Evolutionary conservation across 2,113 vertebrate genomes (phyloP), one percentile per base, ranked within the genome.

Genomic region (Podarcis raffonei): DNA sequence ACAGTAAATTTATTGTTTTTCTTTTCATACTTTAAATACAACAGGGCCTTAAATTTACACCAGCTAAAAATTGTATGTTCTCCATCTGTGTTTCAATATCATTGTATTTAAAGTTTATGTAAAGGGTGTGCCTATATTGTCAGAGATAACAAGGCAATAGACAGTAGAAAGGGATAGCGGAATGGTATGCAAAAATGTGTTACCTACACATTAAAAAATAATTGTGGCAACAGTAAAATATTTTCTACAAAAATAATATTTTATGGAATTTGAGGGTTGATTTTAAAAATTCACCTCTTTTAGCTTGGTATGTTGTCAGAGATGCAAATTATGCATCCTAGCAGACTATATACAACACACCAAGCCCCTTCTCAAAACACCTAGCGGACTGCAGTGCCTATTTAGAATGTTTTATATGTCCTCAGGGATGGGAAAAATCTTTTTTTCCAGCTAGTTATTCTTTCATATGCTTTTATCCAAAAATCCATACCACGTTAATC

Each of bases 191-290:
- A 90, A 76, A 27, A 2, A 15, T 83, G 20, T 18, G 35, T 78
- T 86, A 86, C 18, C 65, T 92, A 32, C 22, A 23, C 35, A n/a
- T 37, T 2, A 1, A 27, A 72, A 9, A n/a, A 81, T 75, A 71
- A 8, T 78, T 59, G 74, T 78, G 15, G n/a, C 35, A 83, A 37
- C 7, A 71, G 18, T 7, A 62, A 90, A 89, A 79, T 4, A 1
- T 27, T 32, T 83, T 90, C 68, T 48, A 62, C 1, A 37, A 32
- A 84, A 90, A 84, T 6, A 84, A 20, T 84, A 89, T 69, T 76
- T 88, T 89, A 66, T 18, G 90, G 18, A 65, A 84, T 69, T 2
- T 65, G 90, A 77, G n/a, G 27, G 85, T 83, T 37, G 35, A 15
- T n/a, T n/a, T 3, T 53, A 87, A 32, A 69, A 87, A 66, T n/a